Base-by-base conservation (phyloP, 37 sponge, comb jelly and placozoan species). In the Hormiphora californensis region DNA sequence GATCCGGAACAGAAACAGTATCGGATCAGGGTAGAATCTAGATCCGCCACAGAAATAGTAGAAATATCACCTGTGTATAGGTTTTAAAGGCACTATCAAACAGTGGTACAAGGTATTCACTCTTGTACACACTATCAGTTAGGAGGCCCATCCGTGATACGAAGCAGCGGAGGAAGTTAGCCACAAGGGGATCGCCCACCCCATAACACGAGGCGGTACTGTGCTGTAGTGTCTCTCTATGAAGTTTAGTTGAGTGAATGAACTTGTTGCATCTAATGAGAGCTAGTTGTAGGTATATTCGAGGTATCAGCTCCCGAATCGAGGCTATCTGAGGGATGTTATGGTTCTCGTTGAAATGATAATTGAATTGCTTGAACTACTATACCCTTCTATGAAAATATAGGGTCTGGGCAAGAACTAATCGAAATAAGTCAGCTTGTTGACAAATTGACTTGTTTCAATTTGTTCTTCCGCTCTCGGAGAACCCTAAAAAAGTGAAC, bases 181-280 rank as follows among this genome's bases (percentile, higher is more conserved):
- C 91, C 17, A 97, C 98, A 27, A 97, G 89, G 0, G 98, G 98
- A 86, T 97, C 91, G 34, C 98, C 98, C 1, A 96, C 94, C 1
- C 98, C 98, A 54, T 92, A 46, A 40, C 46, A 43, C 43, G 46
- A 4, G 44, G 38, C 46, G 43, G 7, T 21, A 59, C 8, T 59
- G 94, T 85, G 87, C 91, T 94, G 57, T 93, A 89, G 86, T 96
- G 92, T 63, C 97, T 94, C 63, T 92, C 94, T 68, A 96, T 54
- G 40, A 96, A 91, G 87, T 94, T 93, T 27, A 35, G 54, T 39
- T 54, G 37, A n/a, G n/a, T n/a, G n/a, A n/a, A 96, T 85, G 87
- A 92, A 96, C 62, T 93, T 90, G 86, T 96, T 94, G 85, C 97
- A 96, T 55, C 91, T 96, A 65, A 96, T 54, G 40, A 96, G 91